Conservation (phyloP, 1,140 invertebrate genomes). For the Zaprionus tsacasi region DNA sequence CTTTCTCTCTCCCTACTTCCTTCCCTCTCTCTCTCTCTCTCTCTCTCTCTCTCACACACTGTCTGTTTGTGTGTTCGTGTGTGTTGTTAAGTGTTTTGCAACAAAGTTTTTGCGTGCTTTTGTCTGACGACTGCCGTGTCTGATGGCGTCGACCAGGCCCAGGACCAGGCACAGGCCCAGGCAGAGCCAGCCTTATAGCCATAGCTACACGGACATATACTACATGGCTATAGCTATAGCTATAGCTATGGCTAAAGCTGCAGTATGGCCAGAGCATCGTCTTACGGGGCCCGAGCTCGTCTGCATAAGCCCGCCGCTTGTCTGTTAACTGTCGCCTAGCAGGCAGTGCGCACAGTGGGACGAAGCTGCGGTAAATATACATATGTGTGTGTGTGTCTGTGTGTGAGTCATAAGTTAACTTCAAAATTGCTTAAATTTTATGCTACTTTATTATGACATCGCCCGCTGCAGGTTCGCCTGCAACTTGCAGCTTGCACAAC, state of each 20-base stretch:
- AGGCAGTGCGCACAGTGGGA: neutral
- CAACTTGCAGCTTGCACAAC: conserved; percentile 7
- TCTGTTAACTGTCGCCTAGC: conserved; percentile 47
- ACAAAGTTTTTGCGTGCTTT: conserved; percentile 77
- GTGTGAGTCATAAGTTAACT: conserved; percentile 51
- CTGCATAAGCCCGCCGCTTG: conserved; percentile 56
- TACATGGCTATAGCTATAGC: neutral
- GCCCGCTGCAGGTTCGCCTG: neutral
- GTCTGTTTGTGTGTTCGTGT: conserved; percentile 19
- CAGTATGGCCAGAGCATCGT: neutral
- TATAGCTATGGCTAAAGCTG: neutral
- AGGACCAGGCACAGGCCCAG: neutral
- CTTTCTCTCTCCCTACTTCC: neutral
- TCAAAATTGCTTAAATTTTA: conserved; percentile 50
- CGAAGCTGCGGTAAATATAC: conserved; percentile 48
- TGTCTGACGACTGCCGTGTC: conserved; percentile 54
- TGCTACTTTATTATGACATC: conserved; percentile 24
- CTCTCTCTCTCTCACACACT: neutral
- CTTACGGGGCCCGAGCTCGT: conserved; percentile 8
- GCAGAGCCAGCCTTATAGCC: neutral
- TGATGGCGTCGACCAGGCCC: conserved; percentile 16
- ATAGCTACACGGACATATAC: neutral
- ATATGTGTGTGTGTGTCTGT: conserved; percentile 13
- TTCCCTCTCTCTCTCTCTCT: neutral
- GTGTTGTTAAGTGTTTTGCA: conserved; percentile 74